Evolutionary conservation across 2,888 invertebrate genomes (phyloP).

Genomic region (Artemia sinica): DNA sequence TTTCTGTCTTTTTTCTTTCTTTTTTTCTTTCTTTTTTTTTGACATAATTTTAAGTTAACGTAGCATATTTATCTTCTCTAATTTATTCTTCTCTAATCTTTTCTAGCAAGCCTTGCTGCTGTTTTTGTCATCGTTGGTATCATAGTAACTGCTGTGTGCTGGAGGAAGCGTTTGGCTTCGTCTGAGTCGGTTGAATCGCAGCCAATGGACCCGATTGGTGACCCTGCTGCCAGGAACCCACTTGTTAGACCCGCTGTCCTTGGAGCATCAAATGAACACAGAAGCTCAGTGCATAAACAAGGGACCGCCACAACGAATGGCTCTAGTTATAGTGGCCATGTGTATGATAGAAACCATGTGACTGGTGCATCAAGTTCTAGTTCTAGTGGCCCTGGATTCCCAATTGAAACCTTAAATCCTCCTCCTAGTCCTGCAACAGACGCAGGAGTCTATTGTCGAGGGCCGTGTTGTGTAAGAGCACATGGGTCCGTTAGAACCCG

Average conservation of each 20-base stretch:
- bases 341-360: constrained; percentile 47
- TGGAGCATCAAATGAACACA: constrained; percentile 16
- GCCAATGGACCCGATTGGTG: background rate
- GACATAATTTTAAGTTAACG: too few relatives aligned
- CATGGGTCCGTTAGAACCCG: background rate
- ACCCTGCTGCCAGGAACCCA: background rate
- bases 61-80: too few relatives aligned
- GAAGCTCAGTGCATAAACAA: constrained; percentile 7
- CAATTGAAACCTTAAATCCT: constrained; percentile 71
- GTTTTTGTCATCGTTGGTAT: background rate
- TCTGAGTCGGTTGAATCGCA: background rate
- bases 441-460: constrained; percentile 31
- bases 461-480: constrained; percentile 19
- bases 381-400: constrained; percentile 47
- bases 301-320: constrained; percentile 29
- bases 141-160: constrained; percentile 26
- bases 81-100: too few relatives aligned
- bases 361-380: constrained; percentile 53
- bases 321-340: constrained; percentile 39
- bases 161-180: constrained; percentile 30
- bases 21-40: too few relatives aligned
- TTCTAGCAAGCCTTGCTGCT: constrained; percentile 1
- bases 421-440: constrained; percentile 69
- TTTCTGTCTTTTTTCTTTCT: too few relatives aligned
- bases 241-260: constrained; percentile 15